Evolutionary conservation across 2,888 invertebrate species (phyloP).

Genomic region (Ellobium chinense): DNA sequence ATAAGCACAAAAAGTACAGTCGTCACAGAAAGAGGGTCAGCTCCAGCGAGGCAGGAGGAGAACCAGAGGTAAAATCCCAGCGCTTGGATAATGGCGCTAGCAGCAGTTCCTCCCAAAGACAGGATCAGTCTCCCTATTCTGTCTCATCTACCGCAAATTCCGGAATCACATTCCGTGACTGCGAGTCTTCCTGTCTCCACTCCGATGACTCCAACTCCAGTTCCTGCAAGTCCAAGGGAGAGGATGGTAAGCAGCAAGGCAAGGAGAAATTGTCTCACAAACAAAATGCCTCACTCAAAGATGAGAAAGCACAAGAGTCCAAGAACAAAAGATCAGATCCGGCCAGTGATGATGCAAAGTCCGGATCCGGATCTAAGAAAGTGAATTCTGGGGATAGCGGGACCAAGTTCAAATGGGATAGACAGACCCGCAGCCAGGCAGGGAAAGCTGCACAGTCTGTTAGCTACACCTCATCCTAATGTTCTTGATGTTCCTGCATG

Average conservation of each 20-base stretch:
- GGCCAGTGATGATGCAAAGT: not conserved
- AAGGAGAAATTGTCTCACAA: not conserved
- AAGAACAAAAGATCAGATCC: not conserved
- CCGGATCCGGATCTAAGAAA: not conserved
- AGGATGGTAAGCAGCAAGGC: not conserved
- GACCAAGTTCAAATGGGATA: constrained; percentile 66
- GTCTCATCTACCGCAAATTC: constrained; percentile 19
- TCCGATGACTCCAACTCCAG: constrained; percentile 13
- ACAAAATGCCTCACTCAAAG: not conserved
- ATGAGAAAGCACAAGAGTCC: not conserved
- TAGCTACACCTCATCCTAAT: not conserved
- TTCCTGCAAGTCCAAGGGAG: not conserved
- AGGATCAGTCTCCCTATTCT: not conserved
- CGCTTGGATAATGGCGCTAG: not conserved
- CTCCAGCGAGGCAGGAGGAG: constrained; percentile 34
- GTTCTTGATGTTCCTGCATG: not conserved
- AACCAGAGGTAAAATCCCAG: not conserved
- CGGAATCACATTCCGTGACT: constrained; percentile 19
- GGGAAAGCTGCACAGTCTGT: constrained; percentile 53
- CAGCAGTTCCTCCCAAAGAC: not conserved
- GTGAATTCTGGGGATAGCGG: not conserved
- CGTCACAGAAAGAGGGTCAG: constrained; percentile 57
- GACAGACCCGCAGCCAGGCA: constrained; percentile 65
- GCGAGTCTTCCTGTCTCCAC: constrained; percentile 20
- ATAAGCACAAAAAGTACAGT: constrained; percentile 71